Conservation (phyloP, 2,113 vertebrate genomes). For the Myotis brandtii region DNA sequence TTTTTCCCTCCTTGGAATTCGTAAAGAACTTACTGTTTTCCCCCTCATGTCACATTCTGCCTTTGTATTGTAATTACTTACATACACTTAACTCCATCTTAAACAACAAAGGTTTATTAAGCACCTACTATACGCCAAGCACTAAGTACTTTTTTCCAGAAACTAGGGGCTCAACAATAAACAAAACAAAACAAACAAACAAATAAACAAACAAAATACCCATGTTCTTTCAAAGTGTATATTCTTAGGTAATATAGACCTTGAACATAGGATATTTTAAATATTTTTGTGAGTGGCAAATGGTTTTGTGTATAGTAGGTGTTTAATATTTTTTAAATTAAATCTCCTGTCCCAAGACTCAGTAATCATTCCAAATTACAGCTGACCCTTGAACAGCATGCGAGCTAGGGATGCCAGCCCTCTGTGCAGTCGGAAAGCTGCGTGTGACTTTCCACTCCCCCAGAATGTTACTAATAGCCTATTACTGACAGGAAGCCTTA, state of each 20-base stretch:
- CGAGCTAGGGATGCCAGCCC: not conserved
- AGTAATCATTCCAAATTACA: conserved; percentile 4
- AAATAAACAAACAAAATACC: not conserved
- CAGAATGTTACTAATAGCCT: not conserved
- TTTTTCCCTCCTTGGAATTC: not conserved
- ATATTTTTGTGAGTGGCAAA: not conserved
- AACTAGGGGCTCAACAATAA: not conserved
- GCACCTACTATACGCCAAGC: not conserved
- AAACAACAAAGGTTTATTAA: conserved; percentile 47
- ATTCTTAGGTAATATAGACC: conserved; percentile 2
- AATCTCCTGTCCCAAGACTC: not conserved
- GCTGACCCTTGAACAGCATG: not conserved
- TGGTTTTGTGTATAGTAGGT: not conserved
- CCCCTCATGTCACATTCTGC: not conserved
- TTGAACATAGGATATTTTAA: not conserved
- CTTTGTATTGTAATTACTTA: conserved; percentile 3
- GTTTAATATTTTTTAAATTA: conserved; percentile 26
- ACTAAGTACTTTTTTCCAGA: not conserved
- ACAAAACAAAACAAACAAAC: not conserved
- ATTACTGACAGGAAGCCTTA: not conserved
- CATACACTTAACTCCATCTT: conserved; percentile 5
- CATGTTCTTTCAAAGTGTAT: not conserved
- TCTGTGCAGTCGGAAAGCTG: not conserved
- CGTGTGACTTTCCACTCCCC: not conserved
- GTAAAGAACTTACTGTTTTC: not conserved